phyloP scores from a whole-genome alignment of 1,140 invertebrate species.

The Cotesia chilonis region DNA sequence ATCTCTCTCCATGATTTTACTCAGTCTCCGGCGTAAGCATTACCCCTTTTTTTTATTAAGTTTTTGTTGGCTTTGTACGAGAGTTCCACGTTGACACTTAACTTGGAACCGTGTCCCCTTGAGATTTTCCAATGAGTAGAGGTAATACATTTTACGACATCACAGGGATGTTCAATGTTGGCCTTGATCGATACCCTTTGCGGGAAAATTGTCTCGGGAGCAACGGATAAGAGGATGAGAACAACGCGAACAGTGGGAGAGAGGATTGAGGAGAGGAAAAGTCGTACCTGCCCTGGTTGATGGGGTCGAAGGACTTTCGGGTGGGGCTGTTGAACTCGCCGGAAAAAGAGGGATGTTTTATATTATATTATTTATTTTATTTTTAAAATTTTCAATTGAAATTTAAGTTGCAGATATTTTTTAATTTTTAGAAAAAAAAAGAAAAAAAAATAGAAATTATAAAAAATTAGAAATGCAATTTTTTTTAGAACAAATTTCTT shows the following conservation, averaged over 20 bases:
- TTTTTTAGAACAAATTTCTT: too few species aligned
- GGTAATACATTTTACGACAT: conserved; percentile 9
- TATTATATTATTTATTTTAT: neutral
- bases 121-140: conserved; percentile 23
- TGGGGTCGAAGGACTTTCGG: conserved; percentile 28
- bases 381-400: too few species aligned
- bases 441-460: too few species aligned
- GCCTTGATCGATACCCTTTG: conserved; percentile 37
- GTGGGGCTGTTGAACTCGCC: conserved; percentile 31
- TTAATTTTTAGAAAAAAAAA: too few species aligned
- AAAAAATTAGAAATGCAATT: neutral
- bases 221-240: neutral
- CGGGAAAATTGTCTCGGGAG: conserved; percentile 28
- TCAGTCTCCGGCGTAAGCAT: neutral
- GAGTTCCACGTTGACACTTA: conserved; percentile 20
- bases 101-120: conserved; percentile 4
- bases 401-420: too few species aligned
- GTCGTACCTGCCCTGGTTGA: conserved; percentile 5
- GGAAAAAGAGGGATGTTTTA: neutral
- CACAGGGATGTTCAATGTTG: conserved; percentile 13
- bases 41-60: neutral
- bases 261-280: conserved; percentile 18
- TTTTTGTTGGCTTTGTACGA: neutral
- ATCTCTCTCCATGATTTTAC: neutral
- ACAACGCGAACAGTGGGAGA: neutral